Evolutionary conservation across 2,888 invertebrate genomes (phyloP), one percentile per base, ranked within the genome.

Genomic region (Drosophila tripunctata): DNA sequence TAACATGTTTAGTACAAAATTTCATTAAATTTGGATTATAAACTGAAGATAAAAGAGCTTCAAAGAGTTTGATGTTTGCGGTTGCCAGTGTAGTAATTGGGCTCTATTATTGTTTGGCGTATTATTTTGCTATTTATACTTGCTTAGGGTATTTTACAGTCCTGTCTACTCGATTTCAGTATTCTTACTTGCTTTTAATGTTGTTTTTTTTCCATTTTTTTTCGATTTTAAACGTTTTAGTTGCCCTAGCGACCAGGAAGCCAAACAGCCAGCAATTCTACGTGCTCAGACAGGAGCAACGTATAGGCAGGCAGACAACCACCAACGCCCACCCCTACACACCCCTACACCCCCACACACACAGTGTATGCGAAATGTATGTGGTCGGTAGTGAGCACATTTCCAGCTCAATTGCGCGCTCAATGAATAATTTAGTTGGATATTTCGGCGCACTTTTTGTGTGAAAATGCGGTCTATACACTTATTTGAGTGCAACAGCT

Each of bases 331-430:
- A 40, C 58, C 22, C 45, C 41, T 50, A 21, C 15, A 45, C 40
- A 40, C 50, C 21, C 15, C n/a, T 47, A 55, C 7, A 41, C 41
- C 31, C 47, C 48, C 54, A n/a, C 33, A 21, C 36, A 27, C 38
- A 50, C 31, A 45, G 30, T 40, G 27, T 44, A 1, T 24, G 36
- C 33, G 22, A 44, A 35, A 35, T 58, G 55, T 55, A 47, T 38
- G n/a, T n/a, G n/a, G n/a, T 38, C 19, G 50, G 40, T n/a, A 31
- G 17, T 44, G 61, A 65, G 67, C 83, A 83, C 85, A 80, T 83
- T 86, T 80, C 87, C 81, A 80, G 81, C 82, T 83, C 87, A 83
- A 86, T 83, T 78, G 87, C 87, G 78, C 84, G 78, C 78, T 78
- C 82, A 83, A 83, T 83, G 82, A 83, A 83, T 83, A 86, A 83